Evolutionary conservation across 2,888 invertebrate species (phyloP).

Genomic region (Vesta saturnalis): DNA sequence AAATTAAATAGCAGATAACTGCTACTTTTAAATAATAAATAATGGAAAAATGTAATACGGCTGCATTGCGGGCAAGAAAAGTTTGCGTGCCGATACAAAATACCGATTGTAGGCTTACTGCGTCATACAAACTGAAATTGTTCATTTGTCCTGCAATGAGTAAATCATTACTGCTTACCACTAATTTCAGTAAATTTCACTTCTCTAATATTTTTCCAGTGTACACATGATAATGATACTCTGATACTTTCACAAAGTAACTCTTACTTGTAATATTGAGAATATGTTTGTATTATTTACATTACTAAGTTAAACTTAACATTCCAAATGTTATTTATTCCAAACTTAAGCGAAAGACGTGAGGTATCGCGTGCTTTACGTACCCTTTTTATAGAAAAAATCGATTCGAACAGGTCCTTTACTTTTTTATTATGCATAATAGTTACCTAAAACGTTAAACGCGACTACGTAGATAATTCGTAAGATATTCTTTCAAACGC

Average conservation of each 20-base stretch:
- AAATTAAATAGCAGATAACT: background rate
- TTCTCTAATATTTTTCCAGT: too few species aligned
- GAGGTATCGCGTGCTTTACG: background rate
- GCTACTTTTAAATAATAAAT: conserved; percentile 19
- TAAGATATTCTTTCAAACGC: too few species aligned
- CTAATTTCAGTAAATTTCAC: background rate
- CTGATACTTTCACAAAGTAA: too few species aligned
- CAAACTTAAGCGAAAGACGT: background rate
- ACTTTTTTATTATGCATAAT: background rate
- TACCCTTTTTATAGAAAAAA: background rate
- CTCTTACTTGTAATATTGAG: too few species aligned
- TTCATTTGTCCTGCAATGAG: conserved; percentile 37
- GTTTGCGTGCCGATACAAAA: conserved; percentile 40
- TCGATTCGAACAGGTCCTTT: background rate
- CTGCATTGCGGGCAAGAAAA: conserved; percentile 43
- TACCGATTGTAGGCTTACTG: conserved; percentile 34
- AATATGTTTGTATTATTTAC: too few species aligned
- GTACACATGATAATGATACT: too few species aligned
- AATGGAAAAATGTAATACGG: conserved; percentile 29
- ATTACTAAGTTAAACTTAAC: background rate
- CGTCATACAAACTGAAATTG: conserved; percentile 37
- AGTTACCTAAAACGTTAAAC: background rate
- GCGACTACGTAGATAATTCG: too few species aligned
- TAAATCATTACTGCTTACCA: conserved; percentile 8
- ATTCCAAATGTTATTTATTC: background rate